These are phyloP conservation scores for Theocolax elegans DNA, from an alignment of 1,140 invertebrate genomes.

Conservation along the genomic window DNA sequence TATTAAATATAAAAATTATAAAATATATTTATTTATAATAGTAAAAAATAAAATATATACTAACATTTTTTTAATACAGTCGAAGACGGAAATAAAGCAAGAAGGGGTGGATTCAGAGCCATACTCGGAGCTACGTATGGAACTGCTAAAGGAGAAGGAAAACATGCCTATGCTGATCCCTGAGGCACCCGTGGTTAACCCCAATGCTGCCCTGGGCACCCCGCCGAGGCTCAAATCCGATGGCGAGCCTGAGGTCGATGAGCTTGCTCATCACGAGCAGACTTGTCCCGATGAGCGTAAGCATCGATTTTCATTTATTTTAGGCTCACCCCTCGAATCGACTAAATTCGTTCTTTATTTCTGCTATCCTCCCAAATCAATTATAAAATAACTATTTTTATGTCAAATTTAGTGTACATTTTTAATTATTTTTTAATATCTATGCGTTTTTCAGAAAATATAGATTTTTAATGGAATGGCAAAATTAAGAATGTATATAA, in stretches of 20 bases:
- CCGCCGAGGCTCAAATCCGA: slow-evolving; percentile 65
- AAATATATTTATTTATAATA: too few relatives aligned
- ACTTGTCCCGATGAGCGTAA: slow-evolving; percentile 5
- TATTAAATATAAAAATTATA: too few relatives aligned
- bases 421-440: too few relatives aligned
- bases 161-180: slow-evolving; percentile 64
- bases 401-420: too few relatives aligned
- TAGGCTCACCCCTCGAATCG: neutral
- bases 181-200: slow-evolving; percentile 65
- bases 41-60: too few relatives aligned
- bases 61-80: too few relatives aligned
- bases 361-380: too few relatives aligned
- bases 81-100: slow-evolving; percentile 17
- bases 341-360: neutral
- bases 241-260: slow-evolving; percentile 61
- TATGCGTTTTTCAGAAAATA: too few relatives aligned
- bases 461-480: too few relatives aligned
- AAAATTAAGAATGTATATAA: too few relatives aligned
- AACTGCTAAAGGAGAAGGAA: slow-evolving; percentile 55
- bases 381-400: too few relatives aligned
- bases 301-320: neutral
- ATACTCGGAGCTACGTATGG: slow-evolving; percentile 52
- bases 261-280: slow-evolving; percentile 47
- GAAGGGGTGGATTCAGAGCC: slow-evolving; percentile 38
- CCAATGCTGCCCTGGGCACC: slow-evolving; percentile 65